A percentile compares a stretch with the other conserved stretches of the same genome.
phyloP scores from a whole-genome alignment of 2,888 invertebrate genomes.

The Peribatodes rhomboidaria region DNA sequence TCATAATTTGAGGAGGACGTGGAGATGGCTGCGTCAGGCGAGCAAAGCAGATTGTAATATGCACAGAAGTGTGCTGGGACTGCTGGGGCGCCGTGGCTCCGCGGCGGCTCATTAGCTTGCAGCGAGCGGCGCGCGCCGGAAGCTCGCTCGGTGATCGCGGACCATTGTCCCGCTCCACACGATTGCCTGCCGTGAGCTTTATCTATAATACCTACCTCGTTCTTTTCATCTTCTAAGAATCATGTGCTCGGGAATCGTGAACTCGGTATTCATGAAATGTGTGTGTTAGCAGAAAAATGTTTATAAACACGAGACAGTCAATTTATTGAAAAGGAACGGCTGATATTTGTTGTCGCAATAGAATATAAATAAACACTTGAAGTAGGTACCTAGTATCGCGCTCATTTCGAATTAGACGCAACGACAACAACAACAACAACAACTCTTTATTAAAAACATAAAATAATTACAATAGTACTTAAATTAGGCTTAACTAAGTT shows the following conservation, averaged over 20 bases:
- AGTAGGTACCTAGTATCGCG: no score
- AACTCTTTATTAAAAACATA: no score
- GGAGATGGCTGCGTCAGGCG: no score
- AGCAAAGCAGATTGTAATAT: neutral
- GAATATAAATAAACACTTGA: no score
- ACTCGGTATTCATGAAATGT: neutral
- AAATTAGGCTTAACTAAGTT: no score
- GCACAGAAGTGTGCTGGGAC: no score
- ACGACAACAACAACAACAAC: no score
- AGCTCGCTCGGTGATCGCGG: neutral
- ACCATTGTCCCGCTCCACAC: conserved; percentile 22
- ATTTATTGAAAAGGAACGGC: neutral
- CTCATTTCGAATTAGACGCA: neutral
- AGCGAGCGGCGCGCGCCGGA: conserved; percentile 19
- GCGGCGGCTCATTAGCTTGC: conserved; percentile 19
- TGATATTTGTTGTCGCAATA: neutral
- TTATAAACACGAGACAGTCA: conserved; percentile 4
- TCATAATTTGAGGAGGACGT: no score
- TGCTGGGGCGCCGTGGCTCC: neutral
- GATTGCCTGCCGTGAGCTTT: neutral
- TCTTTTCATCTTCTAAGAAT: neutral
- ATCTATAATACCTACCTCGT: neutral
- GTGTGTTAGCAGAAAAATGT: neutral
- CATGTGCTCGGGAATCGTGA: neutral
- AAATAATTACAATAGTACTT: no score